Evolutionary conservation across 2,797 vertebrate species (phyloP), one percentile per base, ranked within the genome.

Genomic region (Stomatorhinus walkeri): DNA sequence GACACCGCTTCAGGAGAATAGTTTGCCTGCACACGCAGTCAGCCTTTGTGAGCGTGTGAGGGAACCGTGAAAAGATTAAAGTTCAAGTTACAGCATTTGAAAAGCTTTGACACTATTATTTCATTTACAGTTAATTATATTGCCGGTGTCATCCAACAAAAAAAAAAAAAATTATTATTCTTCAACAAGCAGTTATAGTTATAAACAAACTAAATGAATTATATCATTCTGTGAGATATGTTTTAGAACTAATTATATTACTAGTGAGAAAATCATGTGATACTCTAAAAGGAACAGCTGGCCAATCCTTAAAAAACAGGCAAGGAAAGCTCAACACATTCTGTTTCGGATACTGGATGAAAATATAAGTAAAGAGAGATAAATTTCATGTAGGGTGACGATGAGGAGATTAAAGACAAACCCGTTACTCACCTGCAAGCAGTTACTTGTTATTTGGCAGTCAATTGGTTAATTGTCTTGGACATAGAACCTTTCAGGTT

Each of bases 171-270:
- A 32, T 14, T 40, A 76, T n/a, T 46, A 81, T 81, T 46, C 36
- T 8, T 81, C 40, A 32, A 7, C 16, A 46, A 46, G 40, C 76
- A 19, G 76, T 81, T 46, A 7, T 1, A 8, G 7, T n/a, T 81
- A 81, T 81, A 81, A 81, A 81, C 36, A n/a, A 81, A 46, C 19
- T 79, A 81, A 81, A 81, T 46, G 16, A 81, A 81, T 81, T 46
- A 81, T 81, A 81, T 3, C 19, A 81, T 81, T 46, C 16, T 46
- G 16, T 81, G 32, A 7, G 16, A 6, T 16, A 81, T 81, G 36
- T 81, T 81, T 81, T 46, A 43, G 43, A 43, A 81, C 1, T 19
- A 46, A 46, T 8, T 46, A 43, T n/a, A 46, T 43, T 43, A 3
- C 19, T 46, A 3, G 40, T 79, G 16, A 43, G 19, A 46, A 81